Percentiles rank a stretch among this genome's conserved stretches.
These are phyloP conservation scores for Ophioninae sp. DNA, from an alignment of 2,888 invertebrate genomes.

Conservation along the genomic window DNA sequence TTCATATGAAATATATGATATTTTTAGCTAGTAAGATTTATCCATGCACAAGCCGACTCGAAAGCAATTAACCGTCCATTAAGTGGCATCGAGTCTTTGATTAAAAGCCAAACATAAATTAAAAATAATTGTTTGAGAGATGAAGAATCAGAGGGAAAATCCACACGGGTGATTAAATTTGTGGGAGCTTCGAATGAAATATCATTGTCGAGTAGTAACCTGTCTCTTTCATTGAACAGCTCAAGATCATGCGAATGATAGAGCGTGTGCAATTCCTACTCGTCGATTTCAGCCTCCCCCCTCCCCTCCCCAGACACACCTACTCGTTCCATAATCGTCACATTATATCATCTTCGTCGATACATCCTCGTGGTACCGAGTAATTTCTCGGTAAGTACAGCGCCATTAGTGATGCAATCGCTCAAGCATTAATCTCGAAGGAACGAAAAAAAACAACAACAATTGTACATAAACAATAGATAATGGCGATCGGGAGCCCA, in stretches of 20 bases:
- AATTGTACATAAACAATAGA: slow-evolving; percentile 14
- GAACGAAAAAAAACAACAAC: not conserved
- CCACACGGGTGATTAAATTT: slow-evolving; percentile 10
- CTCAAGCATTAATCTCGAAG: slow-evolving; percentile 33
- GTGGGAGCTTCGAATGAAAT: slow-evolving; percentile 26
- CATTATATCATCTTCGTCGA: slow-evolving; percentile 24
- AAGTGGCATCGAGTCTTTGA: not conserved
- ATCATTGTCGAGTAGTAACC: slow-evolving; percentile 18
- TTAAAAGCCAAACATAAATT: not conserved
- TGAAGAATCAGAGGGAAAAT: slow-evolving; percentile 5
- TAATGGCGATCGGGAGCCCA: not conserved
- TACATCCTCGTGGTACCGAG: slow-evolving; percentile 22
- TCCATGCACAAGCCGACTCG: not conserved
- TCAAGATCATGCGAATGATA: slow-evolving; percentile 56
- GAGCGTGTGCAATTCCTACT: slow-evolving; percentile 43
- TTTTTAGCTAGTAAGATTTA: not conserved
- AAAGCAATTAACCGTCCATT: not conserved
- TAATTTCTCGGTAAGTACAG: slow-evolving; percentile 10
- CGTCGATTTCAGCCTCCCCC: slow-evolving; percentile 15
- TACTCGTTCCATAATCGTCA: slow-evolving; percentile 9
- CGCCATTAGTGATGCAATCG: slow-evolving; percentile 36
- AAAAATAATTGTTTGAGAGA: not conserved
- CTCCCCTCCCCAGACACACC: not conserved
- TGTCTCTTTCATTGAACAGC: slow-evolving; percentile 48
- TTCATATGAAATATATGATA: too few species aligned